phyloP scores from a whole-genome alignment of 2,888 invertebrate genomes.

The Tortricodes alternella region DNA sequence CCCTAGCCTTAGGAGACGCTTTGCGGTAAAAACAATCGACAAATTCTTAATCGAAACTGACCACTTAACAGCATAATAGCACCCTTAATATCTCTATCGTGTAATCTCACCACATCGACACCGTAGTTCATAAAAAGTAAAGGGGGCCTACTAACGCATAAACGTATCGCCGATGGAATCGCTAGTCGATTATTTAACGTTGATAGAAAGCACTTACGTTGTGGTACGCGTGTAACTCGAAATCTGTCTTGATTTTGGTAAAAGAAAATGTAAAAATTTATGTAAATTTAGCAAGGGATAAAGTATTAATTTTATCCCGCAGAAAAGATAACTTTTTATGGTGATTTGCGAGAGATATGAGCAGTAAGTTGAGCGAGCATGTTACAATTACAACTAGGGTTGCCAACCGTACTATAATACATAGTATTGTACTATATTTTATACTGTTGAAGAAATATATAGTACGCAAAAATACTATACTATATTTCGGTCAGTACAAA shows the following conservation, averaged over 20 bases:
- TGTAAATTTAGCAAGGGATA: no score
- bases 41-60: not conserved
- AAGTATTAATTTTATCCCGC: no score
- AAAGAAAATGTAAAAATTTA: no score
- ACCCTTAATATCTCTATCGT: constrained; percentile 4
- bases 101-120: constrained; percentile 9
- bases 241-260: not conserved
- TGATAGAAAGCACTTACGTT: constrained; percentile 41
- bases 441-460: no score
- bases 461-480: no score
- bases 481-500: no score
- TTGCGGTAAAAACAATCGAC: not conserved
- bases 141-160: constrained; percentile 28
- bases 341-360: no score
- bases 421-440: no score
- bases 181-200: constrained; percentile 42
- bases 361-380: no score
- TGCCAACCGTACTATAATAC: no score
- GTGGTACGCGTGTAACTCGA: constrained; percentile 4
- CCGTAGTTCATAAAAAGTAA: constrained; percentile 8
- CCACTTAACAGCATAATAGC: constrained; percentile 1
- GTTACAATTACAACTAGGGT: no score
- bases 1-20: not conserved
- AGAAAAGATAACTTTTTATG: no score
- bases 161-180: constrained; percentile 41